Evolutionary conservation across 2,888 invertebrate genomes (phyloP), one percentile per base, ranked within the genome.

Genomic region (Tinea trinotella): DNA sequence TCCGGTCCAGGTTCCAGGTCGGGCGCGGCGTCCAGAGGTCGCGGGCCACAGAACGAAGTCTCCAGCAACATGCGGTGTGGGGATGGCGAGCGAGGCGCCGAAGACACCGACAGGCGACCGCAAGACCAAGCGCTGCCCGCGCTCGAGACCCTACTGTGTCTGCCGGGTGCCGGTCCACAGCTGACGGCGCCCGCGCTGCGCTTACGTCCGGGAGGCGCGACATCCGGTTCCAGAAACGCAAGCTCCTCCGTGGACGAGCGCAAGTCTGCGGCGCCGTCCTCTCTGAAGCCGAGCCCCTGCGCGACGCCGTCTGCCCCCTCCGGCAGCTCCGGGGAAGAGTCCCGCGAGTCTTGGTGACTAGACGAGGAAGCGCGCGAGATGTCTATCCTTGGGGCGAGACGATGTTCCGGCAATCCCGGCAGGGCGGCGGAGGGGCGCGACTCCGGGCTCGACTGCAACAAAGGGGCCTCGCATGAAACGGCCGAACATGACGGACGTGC

Each of bases 21-120:
- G 52, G 76, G 89, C 70, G 85, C 86, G 18, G 73, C 82, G 57
- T 90, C 78, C 54, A 88, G 87, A 0, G 94, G 92, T 66, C 94
- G 94, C 52, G 91, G 92, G 0, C 96, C 96, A 74, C 95, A 96
- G 73, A 96, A 96, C 0, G 95, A 95, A 0, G 96, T 96, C 79
- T 96, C 96, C 56, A 96, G 86, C 55, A 95, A 86, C 91, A 95
- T 94, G 74, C 93, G 93, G 82, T 96, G 95, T n/a, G 96, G 96
- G 10, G 95, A 95, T 1, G 96, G 95, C 22, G 93, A 93, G 57
- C 93, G 89, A 3, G 91, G 91, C 17, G 82, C 68, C 10, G 89
- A 89, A 55, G 83, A 87, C 9, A 72, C 82, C 1, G 86, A 85
- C 2, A 85, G 70, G 15, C 76, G 74, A n/a, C 79, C 82, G 7